phyloP scores from a whole-genome alignment of 2,888 invertebrate species.

The Hyppa rectilinea region DNA sequence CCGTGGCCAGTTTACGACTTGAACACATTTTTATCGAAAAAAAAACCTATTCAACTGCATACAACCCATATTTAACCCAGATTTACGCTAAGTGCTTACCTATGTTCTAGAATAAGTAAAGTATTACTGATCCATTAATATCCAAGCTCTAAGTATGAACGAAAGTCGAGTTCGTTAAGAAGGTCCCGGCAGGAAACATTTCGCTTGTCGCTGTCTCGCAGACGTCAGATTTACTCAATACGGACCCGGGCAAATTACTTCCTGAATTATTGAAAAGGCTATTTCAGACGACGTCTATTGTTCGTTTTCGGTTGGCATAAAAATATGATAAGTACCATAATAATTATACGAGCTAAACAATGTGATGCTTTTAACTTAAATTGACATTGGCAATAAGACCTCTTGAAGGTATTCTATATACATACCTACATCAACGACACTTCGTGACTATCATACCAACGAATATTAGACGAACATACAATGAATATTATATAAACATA shows the following conservation, averaged over 20 bases:
- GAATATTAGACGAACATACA: conserved; percentile 5
- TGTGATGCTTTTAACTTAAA: conserved; percentile 15
- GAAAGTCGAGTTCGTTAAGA: conserved; percentile 5
- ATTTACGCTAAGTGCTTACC: neutral
- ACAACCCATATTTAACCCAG: conserved; percentile 16
- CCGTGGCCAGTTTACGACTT: conserved; percentile 62
- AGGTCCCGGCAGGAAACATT: conserved; percentile 20
- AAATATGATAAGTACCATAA: conserved; percentile 15
- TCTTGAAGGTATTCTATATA: neutral
- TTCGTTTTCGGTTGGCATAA: conserved; percentile 5
- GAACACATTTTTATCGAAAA: conserved; percentile 43
- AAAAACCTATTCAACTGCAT: conserved; percentile 10
- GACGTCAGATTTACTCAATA: conserved; percentile 27
- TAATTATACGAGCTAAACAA: conserved; percentile 2
- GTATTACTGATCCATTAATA: neutral
- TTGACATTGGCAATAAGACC: conserved; percentile 23
- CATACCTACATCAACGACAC: neutral
- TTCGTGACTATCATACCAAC: conserved; percentile 17
- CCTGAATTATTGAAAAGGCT: conserved; percentile 31
- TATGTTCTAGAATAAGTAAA: neutral
- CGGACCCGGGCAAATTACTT: conserved; percentile 8
- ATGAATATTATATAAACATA: conserved; percentile 16
- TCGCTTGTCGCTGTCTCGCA: conserved; percentile 9
- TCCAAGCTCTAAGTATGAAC: neutral
- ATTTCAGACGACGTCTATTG: conserved; percentile 12